phyloP scores from a whole-genome alignment of 2,797 vertebrate genomes.

The Ateles fusciceps region DNA sequence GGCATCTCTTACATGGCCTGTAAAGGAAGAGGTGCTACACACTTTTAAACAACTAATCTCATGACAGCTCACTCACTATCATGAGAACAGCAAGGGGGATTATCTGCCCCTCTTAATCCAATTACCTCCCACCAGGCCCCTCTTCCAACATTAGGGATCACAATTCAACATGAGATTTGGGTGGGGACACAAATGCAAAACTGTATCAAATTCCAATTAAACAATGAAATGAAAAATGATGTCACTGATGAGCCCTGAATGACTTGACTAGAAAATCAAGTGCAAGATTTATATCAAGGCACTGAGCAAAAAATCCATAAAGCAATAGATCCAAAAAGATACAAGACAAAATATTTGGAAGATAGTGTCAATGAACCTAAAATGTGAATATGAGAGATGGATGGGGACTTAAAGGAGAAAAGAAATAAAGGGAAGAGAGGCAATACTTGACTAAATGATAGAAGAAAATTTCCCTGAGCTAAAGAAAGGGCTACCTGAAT shows the following conservation, averaged over 20 bases:
- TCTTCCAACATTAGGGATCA: neutral
- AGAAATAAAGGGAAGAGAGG: neutral
- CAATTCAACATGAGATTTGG: too few species aligned
- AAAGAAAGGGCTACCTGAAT: neutral
- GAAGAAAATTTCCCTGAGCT: neutral
- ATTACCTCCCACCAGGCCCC: neutral
- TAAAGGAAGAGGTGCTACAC: neutral
- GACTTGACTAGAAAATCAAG: neutral
- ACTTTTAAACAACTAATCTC: neutral
- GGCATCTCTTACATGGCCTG: neutral
- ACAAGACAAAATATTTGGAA: neutral
- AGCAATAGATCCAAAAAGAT: neutral
- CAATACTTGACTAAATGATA: neutral
- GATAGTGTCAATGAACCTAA: neutral
- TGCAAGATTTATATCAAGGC: neutral
- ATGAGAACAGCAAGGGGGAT: neutral
- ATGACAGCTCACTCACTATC: neutral
- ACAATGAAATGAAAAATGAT: constrained; percentile 16
- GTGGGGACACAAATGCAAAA: too few species aligned
- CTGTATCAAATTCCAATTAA: neutral
- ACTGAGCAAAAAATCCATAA: neutral
- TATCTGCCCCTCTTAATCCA: neutral
- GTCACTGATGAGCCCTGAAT: neutral
- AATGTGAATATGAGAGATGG: neutral
- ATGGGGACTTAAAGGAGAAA: neutral